Evolutionary conservation across 2,888 invertebrate species (phyloP), one percentile per base, ranked within the genome.

Genomic region (Cotesia congregata): DNA sequence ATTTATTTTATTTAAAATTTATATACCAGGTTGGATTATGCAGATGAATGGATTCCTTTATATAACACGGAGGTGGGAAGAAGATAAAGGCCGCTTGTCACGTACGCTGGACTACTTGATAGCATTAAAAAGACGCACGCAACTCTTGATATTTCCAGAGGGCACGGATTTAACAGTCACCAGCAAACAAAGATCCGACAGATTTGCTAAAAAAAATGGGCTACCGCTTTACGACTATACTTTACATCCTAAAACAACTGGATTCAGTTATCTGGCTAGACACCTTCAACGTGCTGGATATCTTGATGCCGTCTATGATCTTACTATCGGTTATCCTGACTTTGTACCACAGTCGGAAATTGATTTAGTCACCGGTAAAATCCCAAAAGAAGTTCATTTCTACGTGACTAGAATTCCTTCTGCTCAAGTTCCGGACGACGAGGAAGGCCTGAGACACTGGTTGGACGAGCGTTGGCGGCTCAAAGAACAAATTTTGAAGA

Each of bases 161-260:
- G 97, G 97, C 12, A 97, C 97, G 0, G 96, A 97, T 88, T 90
- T 96, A 77, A 95, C 95, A 50, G 90, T 91, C 30, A 90, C 91
- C 20, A 95, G 95, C 73, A 93, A 93, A 82, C 90, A 88, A 20
- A 93, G 93, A 62, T 96, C 96, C 81, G 92, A 95, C 83, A 90
- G 90, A 80, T 96, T 93, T 88, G 97, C 97, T 0, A 90, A 90
- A 17, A 92, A 92, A 80, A 92, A 94, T 86, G 91, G 92, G 80
- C 90, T 96, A 78, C 94, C 94, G 79, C 89, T 90, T 71, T 96
- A 95, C 86, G 91, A 93, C n/a, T 93, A 94, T 86, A 94, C 96
- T 0, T 90, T 97, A 2, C 97, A 97, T 87, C 97, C 97, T 0
- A 93, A 96, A 80, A 96, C 95, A 5, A 96, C 95, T 0, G 97